Conservation (phyloP, 2,888 invertebrate genomes). For the Strigamia maritima region DNA sequence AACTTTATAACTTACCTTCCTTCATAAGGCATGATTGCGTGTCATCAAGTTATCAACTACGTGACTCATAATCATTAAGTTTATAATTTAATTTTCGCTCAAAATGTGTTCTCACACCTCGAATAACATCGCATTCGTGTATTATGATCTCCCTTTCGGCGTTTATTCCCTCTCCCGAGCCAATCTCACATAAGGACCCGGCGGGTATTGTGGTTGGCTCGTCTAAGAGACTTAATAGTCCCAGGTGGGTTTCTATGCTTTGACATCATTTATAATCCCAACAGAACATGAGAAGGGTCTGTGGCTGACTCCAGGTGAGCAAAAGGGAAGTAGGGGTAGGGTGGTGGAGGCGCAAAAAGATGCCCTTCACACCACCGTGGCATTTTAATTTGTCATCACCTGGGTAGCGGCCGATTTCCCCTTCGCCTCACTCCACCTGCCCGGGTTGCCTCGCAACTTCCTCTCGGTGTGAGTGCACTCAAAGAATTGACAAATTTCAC, state of each 20-base stretch:
- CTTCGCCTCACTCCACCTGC: not conserved
- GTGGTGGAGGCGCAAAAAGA: not conserved
- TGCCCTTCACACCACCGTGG: not conserved
- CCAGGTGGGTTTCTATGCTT: conserved; percentile 4
- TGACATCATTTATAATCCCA: conserved; percentile 4
- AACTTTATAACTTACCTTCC: no score
- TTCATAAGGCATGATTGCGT: no score
- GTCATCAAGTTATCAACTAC: not conserved
- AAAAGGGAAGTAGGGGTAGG: not conserved
- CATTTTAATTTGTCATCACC: conserved; percentile 4
- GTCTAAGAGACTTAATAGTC: not conserved
- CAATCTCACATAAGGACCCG: conserved; percentile 4
- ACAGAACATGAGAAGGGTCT: not conserved
- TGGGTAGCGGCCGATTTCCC: not conserved
- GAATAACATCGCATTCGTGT: not conserved
- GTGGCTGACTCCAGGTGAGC: not conserved
- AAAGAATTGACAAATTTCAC: not conserved
- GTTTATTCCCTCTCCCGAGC: not conserved
- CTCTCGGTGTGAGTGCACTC: not conserved
- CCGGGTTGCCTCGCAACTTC: not conserved
- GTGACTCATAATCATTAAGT: not conserved
- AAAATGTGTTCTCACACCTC: not conserved
- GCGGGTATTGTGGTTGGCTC: conserved; percentile 4
- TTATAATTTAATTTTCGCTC: not conserved
- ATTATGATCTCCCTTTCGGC: not conserved